phyloP scores from a whole-genome alignment of 2,113 vertebrate genomes.

The Heloderma charlesbogerti region DNA sequence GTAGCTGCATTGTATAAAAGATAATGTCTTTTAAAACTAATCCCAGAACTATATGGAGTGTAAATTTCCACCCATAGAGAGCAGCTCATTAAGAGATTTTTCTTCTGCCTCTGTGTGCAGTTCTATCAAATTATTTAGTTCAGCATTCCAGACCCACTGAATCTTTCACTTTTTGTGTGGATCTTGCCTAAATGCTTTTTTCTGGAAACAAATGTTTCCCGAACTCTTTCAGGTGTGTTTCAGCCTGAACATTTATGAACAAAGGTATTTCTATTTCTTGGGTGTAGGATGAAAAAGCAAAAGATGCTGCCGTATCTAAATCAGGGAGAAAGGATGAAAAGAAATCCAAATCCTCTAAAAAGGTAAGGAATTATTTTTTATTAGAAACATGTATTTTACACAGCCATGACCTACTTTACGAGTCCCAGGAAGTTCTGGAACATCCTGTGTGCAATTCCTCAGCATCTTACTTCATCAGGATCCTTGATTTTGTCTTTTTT shows the following conservation, averaged over 20 bases:
- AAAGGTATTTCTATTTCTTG: slow-evolving; percentile 56
- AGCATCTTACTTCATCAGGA: not conserved
- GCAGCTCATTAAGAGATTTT: not conserved
- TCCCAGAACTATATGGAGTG: not conserved
- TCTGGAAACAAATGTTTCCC: not conserved
- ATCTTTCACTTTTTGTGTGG: not conserved
- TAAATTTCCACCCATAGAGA: not conserved
- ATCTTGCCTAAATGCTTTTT: not conserved
- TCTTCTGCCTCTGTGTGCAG: not conserved
- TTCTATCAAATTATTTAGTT: not conserved
- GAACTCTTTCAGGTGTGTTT: not conserved
- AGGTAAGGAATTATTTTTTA: slow-evolving; percentile 58
- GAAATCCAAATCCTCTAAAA: slow-evolving; percentile 71
- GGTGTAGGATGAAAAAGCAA: slow-evolving; percentile 75
- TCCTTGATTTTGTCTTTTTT: not conserved
- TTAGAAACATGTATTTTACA: not conserved
- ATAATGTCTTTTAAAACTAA: not conserved
- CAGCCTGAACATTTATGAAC: slow-evolving; percentile 37
- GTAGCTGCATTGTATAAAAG: not conserved
- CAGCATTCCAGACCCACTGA: not conserved
- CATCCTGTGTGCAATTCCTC: not conserved
- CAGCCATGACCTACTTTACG: not conserved
- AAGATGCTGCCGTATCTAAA: slow-evolving; percentile 56
- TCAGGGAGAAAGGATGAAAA: slow-evolving; percentile 61
- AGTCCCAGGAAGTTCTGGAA: not conserved